Conservation (phyloP, 2,113 vertebrate species). For the Coracopsis vasa region DNA sequence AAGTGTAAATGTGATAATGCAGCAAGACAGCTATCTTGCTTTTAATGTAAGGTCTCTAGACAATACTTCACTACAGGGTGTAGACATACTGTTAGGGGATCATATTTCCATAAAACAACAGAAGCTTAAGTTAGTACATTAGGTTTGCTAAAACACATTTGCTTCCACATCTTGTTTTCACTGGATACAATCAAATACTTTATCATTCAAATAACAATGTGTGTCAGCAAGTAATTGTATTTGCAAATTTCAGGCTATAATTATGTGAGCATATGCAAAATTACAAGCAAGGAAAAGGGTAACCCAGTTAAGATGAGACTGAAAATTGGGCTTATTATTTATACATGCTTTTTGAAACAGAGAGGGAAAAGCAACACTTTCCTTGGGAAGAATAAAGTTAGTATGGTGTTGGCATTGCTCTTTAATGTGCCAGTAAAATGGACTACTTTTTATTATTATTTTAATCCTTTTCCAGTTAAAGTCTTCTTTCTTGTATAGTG, state of each 20-base stretch:
- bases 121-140: slow-evolving; percentile 8
- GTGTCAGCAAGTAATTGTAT: slow-evolving; percentile 61
- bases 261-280: slow-evolving; percentile 52
- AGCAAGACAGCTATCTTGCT: neutral
- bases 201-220: slow-evolving; percentile 61
- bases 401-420: neutral
- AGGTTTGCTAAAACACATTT: slow-evolving; percentile 45
- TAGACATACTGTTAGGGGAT: slow-evolving; percentile 22
- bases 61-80: slow-evolving; percentile 1
- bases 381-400: neutral
- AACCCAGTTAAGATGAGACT: slow-evolving; percentile 13
- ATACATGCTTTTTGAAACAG: neutral
- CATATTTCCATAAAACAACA: slow-evolving; percentile 47
- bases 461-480: slow-evolving; percentile 5
- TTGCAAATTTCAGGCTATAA: slow-evolving; percentile 55
- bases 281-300: slow-evolving; percentile 15
- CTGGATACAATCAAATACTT: slow-evolving; percentile 50
- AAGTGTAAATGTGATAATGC: neutral
- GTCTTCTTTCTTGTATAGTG: neutral
- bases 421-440: neutral
- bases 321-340: neutral
- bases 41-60: slow-evolving; percentile 10
- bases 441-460: neutral
- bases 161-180: slow-evolving; percentile 51
- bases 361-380: neutral